Conservation (phyloP, 2,113 vertebrate species). For the Myotis yumanensis region DNA sequence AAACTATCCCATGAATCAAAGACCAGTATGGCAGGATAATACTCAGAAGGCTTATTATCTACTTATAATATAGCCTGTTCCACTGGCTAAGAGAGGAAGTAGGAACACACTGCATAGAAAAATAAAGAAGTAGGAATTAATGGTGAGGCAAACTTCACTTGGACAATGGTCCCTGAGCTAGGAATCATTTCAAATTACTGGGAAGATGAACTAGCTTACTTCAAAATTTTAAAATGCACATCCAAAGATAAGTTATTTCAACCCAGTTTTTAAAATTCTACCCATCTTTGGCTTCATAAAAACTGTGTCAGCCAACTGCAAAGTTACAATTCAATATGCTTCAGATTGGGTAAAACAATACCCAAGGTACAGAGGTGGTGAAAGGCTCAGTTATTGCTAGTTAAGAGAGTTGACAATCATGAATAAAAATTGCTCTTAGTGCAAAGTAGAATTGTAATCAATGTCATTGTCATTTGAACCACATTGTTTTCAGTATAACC, state of each 20-base stretch:
- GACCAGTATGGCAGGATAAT: neutral
- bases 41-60: neutral
- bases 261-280: constrained; percentile 41
- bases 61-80: neutral
- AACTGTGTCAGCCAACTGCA: neutral
- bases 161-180: neutral
- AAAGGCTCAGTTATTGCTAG: constrained; percentile 61
- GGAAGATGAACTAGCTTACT: neutral
- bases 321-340: constrained; percentile 39
- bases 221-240: neutral
- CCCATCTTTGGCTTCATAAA: neutral
- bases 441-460: constrained; percentile 75
- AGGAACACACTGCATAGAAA: neutral
- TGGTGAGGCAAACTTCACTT: neutral
- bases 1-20: neutral
- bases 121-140: neutral
- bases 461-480: constrained; percentile 79
- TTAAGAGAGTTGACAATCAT: constrained; percentile 45
- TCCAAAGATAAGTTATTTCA: constrained; percentile 3
- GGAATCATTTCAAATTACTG: constrained; percentile 26
- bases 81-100: neutral
- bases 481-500: constrained; percentile 76
- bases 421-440: constrained; percentile 45
- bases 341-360: constrained; percentile 52
- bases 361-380: constrained; percentile 38